Base-by-base conservation (phyloP, 2,888 invertebrate genomes). In the Drosophila antonietae region DNA sequence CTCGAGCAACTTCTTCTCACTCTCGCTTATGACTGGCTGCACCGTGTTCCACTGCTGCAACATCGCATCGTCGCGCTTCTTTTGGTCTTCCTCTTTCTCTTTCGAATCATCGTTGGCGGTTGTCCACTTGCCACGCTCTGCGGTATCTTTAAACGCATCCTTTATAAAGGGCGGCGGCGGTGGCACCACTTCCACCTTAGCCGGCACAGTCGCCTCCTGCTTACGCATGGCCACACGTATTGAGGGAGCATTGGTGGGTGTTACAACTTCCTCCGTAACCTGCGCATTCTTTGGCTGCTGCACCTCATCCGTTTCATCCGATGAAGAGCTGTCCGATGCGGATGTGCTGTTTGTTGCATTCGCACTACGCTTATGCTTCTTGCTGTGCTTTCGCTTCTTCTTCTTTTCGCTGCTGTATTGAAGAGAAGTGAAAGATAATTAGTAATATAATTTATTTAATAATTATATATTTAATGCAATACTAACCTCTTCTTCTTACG, bases 161-260 rank as follows among this genome's bases (percentile, higher is more conserved):
- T 85, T 88, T 23, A 80, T 80, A 12, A 73, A 59, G 3, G 88
- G 85, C 10, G 83, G 85, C 12, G 84, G 87, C 14, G 83, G 85
- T 14, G 86, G 73, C 12, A 65, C 75, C 37, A 67, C 61, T 15
- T 72, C 81, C 3, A 43, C 10, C 15, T 73, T 78, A 1, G n/a
- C 41, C 6, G 44, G 35, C 18, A 14, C 56, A 56, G 68, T 23
- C 5, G 35, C 20, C 15, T 87, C 82, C 33, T 86, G 86, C 18
- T 83, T 88, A 7, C 86, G 93, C 95, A 95, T 95, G 0, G 95
- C 94, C 0, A 95, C 95, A 7, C 95, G 94, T 81, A 95, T 95
- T 52, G 95, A 95, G 75, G 94, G 93, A 0, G 94, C 94, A 70
- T 79, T 79, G 9, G 28, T 9, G 3, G 72, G 3, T 5, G 59